phyloP scores from a whole-genome alignment of 2,888 invertebrate genomes.

The Hydriomena furcata region DNA sequence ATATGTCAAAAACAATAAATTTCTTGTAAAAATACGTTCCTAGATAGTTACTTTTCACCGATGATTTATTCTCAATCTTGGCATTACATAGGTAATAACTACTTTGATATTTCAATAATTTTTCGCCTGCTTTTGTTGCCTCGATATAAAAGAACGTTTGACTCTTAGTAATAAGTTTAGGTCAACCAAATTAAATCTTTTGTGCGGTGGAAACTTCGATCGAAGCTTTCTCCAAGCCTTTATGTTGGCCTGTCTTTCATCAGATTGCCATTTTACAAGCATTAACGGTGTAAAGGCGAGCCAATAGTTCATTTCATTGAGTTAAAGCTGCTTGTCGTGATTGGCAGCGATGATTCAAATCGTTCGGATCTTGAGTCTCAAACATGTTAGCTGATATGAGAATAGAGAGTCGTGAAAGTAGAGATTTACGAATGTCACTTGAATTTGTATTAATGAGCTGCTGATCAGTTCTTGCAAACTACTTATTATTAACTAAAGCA shows the following conservation, averaged over 20 bases:
- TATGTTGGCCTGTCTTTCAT: slow-evolving; percentile 9
- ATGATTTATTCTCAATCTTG: slow-evolving; percentile 2
- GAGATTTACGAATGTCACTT: slow-evolving; percentile 16
- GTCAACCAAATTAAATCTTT: neutral
- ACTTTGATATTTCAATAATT: neutral
- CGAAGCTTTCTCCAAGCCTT: slow-evolving; percentile 7
- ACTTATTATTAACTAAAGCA: no score
- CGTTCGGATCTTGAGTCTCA: neutral
- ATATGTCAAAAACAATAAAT: no score
- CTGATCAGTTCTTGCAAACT: neutral
- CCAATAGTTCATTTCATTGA: slow-evolving; percentile 9
- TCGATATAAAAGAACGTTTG: neutral
- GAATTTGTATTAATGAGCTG: slow-evolving; percentile 4
- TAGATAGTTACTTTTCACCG: neutral
- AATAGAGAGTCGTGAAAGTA: slow-evolving; percentile 30
- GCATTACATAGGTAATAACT: neutral
- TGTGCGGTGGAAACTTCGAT: neutral
- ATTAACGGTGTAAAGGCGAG: neutral
- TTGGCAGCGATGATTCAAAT: slow-evolving; percentile 16
- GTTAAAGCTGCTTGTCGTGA: slow-evolving; percentile 11
- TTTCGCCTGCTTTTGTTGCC: neutral
- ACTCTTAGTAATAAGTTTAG: neutral
- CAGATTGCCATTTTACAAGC: slow-evolving; percentile 1
- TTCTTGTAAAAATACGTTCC: no score
- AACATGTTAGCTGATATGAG: slow-evolving; percentile 24